A percentile compares a stretch with the other conserved stretches of the same genome.
These are phyloP conservation scores for Sipha maydis DNA, from an alignment of 2,888 invertebrate genomes.

Conservation along the genomic window DNA sequence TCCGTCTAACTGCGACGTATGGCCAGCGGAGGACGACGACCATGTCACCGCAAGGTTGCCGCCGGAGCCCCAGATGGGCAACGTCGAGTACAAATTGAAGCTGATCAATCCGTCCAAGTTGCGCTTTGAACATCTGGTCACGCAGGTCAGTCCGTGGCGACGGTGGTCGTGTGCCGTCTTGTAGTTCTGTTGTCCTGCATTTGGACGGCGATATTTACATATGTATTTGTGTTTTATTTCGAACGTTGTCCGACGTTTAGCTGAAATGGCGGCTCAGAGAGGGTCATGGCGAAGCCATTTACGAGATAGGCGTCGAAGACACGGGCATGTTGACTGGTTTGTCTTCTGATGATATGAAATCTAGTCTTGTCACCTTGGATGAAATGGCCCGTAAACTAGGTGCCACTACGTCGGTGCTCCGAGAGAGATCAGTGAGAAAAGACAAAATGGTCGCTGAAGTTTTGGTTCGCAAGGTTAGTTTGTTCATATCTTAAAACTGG, in stretches of 20 bases:
- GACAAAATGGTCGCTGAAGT: constrained; percentile 85
- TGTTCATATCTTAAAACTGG: too few relatives aligned
- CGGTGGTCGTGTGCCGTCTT: too few relatives aligned
- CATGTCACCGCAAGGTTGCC: constrained; percentile 73
- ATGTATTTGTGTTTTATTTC: neutral
- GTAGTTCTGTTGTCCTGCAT: too few relatives aligned
- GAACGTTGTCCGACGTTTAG: constrained; percentile 67
- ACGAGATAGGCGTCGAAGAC: constrained; percentile 95
- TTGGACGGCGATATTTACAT: too few relatives aligned
- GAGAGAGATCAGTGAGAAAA: constrained; percentile 73
- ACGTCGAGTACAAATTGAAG: constrained; percentile 96
- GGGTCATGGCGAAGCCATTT: constrained; percentile 96
- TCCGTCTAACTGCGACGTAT: constrained; percentile 65
- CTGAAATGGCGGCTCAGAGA: constrained; percentile 97
- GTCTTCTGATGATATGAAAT: constrained; percentile 83
- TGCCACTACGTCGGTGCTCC: constrained; percentile 81
- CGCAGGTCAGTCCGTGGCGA: constrained; percentile 75
- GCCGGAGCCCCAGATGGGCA: constrained; percentile 93
- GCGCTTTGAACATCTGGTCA: constrained; percentile 94
- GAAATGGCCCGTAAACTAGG: constrained; percentile 89
- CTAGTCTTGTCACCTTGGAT: constrained; percentile 84
- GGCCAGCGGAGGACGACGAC: constrained; percentile 70
- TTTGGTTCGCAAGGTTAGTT: constrained; percentile 80
- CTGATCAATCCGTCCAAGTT: constrained; percentile 90
- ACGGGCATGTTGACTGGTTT: constrained; percentile 89